Percentiles rank a stretch among this genome's conserved stretches.
phyloP scores from a whole-genome alignment of 2,888 invertebrate genomes.

The Drosophila pullipes region DNA sequence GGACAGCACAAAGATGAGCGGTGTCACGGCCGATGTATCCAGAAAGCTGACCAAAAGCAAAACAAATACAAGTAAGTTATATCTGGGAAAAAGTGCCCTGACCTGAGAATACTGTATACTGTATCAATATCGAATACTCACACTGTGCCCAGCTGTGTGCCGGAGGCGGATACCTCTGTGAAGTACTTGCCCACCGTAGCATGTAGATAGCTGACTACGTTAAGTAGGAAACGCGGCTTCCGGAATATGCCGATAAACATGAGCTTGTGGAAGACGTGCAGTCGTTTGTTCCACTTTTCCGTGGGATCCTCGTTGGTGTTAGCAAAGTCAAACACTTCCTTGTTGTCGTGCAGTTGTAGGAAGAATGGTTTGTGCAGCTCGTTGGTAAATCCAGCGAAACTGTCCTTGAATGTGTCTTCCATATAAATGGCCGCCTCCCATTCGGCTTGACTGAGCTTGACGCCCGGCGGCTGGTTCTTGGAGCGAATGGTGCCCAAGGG shows the following conservation, averaged over 20 bases:
- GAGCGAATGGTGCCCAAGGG: constrained; percentile 87
- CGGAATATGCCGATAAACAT: constrained; percentile 91
- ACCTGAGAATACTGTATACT: background rate
- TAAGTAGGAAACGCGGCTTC: constrained; percentile 93
- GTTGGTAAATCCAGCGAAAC: constrained; percentile 86
- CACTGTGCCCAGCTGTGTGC: constrained; percentile 82
- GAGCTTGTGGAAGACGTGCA: constrained; percentile 92
- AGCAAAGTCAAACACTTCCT: constrained; percentile 86
- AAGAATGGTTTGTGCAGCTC: constrained; percentile 87
- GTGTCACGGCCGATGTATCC: constrained; percentile 90
- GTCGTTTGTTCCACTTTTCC: constrained; percentile 88
- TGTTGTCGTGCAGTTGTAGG: constrained; percentile 88
- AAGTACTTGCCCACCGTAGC: constrained; percentile 91
- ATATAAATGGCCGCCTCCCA: constrained; percentile 90
- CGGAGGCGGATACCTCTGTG: constrained; percentile 92
- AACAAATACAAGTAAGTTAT: background rate
- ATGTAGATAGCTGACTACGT: constrained; percentile 92
- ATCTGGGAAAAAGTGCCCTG: background rate
- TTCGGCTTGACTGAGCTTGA: constrained; percentile 87
- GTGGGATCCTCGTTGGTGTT: constrained; percentile 80
- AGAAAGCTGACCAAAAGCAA: constrained; percentile 87
- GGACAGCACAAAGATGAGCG: constrained; percentile 94
- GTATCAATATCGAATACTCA: constrained; percentile 53
- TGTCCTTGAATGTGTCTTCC: constrained; percentile 86
- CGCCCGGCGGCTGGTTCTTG: constrained; percentile 87